These are phyloP conservation scores for Heliocidaris tuberculata DNA, from an alignment of 35 echinoderm and acorn worm species.

Conservation along the genomic window DNA sequence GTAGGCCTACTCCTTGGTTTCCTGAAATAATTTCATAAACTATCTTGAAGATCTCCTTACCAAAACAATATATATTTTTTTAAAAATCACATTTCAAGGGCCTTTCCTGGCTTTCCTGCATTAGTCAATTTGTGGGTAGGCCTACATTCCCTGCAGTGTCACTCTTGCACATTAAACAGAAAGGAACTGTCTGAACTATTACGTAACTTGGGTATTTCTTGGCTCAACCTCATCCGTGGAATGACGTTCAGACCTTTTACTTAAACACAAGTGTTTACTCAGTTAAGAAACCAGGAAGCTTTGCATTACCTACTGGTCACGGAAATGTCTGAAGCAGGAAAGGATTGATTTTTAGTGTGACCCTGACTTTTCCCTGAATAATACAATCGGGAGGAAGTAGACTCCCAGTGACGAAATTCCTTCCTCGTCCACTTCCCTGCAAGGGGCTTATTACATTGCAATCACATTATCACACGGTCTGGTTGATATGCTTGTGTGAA, in stretches of 20 bases:
- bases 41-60: too few relatives aligned
- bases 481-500: too few relatives aligned
- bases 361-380: slow-evolving; percentile 33
- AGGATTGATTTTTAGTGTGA: slow-evolving; percentile 13
- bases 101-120: not conserved
- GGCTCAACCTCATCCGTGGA: not conserved
- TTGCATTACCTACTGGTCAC: slow-evolving; percentile 18
- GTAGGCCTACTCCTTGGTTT: not conserved
- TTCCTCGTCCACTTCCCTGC: slow-evolving; percentile 28
- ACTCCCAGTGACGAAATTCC: slow-evolving; percentile 20
- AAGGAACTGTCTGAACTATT: not conserved
- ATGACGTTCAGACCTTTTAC: not conserved
- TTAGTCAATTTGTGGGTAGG: not conserved
- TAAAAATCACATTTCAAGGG: not conserved
- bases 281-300: not conserved
- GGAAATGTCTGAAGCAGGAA: slow-evolving; percentile 24
- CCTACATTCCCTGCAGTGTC: not conserved
- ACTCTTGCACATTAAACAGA: not conserved
- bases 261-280: not conserved
- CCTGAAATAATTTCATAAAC: not conserved
- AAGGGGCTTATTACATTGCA: not conserved
- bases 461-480: not conserved
- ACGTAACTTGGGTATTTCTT: not conserved
- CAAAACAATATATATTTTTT: too few relatives aligned
- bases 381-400: slow-evolving; percentile 25